Evolutionary conservation across 2,797 vertebrate species (phyloP), one percentile per base, ranked within the genome.

Genomic region (Cynodonichthys magdalenae): DNA sequence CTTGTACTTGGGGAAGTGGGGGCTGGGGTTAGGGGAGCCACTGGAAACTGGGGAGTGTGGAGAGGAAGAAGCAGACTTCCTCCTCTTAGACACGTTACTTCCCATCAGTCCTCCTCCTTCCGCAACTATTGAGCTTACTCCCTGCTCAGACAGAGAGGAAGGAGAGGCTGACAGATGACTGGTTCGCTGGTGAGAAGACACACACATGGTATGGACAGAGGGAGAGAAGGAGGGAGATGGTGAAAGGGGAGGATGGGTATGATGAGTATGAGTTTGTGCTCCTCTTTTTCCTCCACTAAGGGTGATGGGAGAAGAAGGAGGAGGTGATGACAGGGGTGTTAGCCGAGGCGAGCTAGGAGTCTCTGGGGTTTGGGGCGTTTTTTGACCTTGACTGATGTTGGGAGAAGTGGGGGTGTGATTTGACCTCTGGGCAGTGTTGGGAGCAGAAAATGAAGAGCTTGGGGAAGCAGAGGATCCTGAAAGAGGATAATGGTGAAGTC

Each of bases 121-220:
- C 54, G 57, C 76, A 15, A 29, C 59, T 28, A 59, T 19, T 19
- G 76, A 75, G 54, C 88, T 80, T 54, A 76, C 81, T 28, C 87
- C 87, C 48, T 93, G 90, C 47, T 94, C 93, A 9, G 91, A 92
- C 45, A 92, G 71, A 56, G 86, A 81, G 39, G 94, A 94, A 41
- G 92, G 93, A 58, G 94, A 95, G 18, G 92, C 83, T 4, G 94
- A 94, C 34, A 93, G 93, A 82, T 94, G 93, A 27, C 90, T 89
- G 18, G 94, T 94, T 28, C 91, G 89, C 80, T 92, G 94, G 53
- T 89, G 93, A 48, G 94, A 93, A 59, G 95, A 93, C 52, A 91
- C 82, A 60, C 92, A 94, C 60, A 94, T 84, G n/a, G 81, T 89
- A 18, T 76, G 84, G 83, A 93, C 66, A 87, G 90, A 80, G 48